Evolutionary conservation across 1,140 invertebrate species (phyloP).

Genomic region (Formica selysi): DNA sequence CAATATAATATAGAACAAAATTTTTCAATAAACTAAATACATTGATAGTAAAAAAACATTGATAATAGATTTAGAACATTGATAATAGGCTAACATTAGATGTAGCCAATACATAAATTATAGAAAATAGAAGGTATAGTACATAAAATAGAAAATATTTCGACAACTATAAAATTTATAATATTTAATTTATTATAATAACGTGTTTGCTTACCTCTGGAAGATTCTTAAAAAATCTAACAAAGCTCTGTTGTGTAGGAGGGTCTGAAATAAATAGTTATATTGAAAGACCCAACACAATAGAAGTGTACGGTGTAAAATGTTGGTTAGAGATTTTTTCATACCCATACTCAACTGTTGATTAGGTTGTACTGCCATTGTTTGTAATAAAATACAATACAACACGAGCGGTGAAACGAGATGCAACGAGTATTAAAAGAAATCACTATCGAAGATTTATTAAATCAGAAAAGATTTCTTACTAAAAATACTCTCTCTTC

Average conservation of each 20-base stretch:
- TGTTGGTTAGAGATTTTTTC: slow-evolving; percentile 14
- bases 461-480: not conserved
- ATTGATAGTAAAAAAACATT: not conserved
- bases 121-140: not conserved
- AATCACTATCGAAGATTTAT: not conserved
- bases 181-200: not conserved
- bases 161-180: not conserved
- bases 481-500: too few species aligned
- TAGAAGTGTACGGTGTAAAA: not conserved
- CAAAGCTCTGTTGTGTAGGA: slow-evolving; percentile 87
- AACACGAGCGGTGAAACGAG: not conserved
- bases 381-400: slow-evolving; percentile 51
- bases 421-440: not conserved
- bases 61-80: not conserved
- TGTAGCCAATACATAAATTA: not conserved
- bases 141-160: not conserved
- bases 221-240: slow-evolving; percentile 87
- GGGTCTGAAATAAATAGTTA: slow-evolving; percentile 85
- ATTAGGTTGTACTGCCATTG: slow-evolving; percentile 79
- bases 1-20: not conserved
- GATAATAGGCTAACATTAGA: not conserved
- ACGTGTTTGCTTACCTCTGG: slow-evolving; percentile 87
- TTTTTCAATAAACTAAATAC: not conserved
- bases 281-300: slow-evolving; percentile 10
- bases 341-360: slow-evolving; percentile 79